These are phyloP conservation scores for Acanthornis magna DNA, from an alignment of 2,797 vertebrate species.

Conservation along the genomic window DNA sequence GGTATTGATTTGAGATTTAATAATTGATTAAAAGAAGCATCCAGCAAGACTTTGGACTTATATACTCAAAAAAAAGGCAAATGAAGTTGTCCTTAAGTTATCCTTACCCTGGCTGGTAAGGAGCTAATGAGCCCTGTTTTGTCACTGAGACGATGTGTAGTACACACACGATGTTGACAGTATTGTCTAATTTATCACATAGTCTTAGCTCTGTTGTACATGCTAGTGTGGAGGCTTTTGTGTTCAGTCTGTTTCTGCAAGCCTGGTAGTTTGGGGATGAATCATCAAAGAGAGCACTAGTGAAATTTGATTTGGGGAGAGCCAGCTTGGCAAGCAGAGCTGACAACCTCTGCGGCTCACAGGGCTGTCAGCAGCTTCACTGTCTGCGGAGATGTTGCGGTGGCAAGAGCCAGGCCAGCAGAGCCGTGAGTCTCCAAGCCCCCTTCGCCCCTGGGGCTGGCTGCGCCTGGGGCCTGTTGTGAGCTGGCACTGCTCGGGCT, in stretches of 20 bases:
- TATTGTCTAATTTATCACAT: conserved; percentile 59
- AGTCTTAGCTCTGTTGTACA: conserved; percentile 54
- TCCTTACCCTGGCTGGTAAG: conserved; percentile 16
- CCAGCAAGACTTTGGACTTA: conserved; percentile 39
- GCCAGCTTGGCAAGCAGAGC: not conserved
- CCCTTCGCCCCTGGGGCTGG: fast-evolving
- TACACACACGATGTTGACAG: conserved; percentile 50
- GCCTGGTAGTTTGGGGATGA: conserved; percentile 39
- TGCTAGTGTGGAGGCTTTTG: conserved; percentile 26
- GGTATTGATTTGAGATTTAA: conserved; percentile 53
- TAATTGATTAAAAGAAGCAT: conserved; percentile 65
- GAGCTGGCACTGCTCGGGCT: not conserved
- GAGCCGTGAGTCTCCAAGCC: not conserved
- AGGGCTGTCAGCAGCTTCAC: not conserved
- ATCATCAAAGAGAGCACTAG: conserved; percentile 55
- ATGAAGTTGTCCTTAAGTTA: conserved; percentile 8
- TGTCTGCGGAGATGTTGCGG: fast-evolving
- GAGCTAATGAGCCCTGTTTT: conserved; percentile 66
- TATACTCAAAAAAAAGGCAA: not conserved
- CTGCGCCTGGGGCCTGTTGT: fast-evolving
- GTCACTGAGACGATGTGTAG: conserved; percentile 27
- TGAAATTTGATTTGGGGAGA: conserved; percentile 36
- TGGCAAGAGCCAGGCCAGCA: not conserved
- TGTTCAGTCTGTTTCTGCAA: conserved; percentile 53
- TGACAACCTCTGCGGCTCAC: not conserved